Conservation (phyloP, 2,113 vertebrate genomes). For the Dicentrarchus labrax region DNA sequence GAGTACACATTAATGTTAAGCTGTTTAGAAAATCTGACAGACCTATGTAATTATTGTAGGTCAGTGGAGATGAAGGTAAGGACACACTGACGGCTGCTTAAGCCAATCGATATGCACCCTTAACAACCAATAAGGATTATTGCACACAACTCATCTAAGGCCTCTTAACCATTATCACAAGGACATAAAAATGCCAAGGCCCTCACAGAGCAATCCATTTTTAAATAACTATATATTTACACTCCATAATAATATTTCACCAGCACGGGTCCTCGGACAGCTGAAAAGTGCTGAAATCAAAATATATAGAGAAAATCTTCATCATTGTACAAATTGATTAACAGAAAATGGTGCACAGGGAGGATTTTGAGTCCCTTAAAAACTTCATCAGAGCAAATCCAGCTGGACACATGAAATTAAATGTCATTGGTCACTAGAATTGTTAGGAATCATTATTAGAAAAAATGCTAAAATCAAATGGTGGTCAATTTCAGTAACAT, state of each 20-base stretch:
- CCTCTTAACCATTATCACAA: slow-evolving; percentile 70
- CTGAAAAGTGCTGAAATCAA: slow-evolving; percentile 65
- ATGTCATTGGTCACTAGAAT: slow-evolving; percentile 54
- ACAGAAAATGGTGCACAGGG: slow-evolving; percentile 30
- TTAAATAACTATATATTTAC: slow-evolving; percentile 66
- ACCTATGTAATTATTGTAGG: slow-evolving; percentile 6
- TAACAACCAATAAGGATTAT: slow-evolving; percentile 70
- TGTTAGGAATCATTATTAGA: slow-evolving; percentile 28
- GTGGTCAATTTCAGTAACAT: slow-evolving; percentile 58
- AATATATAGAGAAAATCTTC: slow-evolving; percentile 51
- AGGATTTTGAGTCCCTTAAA: neutral
- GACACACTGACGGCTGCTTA: slow-evolving; percentile 10
- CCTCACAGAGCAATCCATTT: slow-evolving; percentile 45
- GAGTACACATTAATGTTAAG: slow-evolving; percentile 16
- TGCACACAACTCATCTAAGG: slow-evolving; percentile 85
- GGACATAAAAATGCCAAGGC: slow-evolving; percentile 44
- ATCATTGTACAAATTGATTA: slow-evolving; percentile 58
- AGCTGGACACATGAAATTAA: slow-evolving; percentile 31
- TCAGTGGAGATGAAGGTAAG: slow-evolving; percentile 34
- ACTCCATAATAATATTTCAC: slow-evolving; percentile 50
- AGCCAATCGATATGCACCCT: slow-evolving; percentile 31
- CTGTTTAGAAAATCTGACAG: slow-evolving; percentile 38
- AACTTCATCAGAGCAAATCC: slow-evolving; percentile 25
- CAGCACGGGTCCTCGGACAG: slow-evolving; percentile 55
- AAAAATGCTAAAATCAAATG: slow-evolving; percentile 30